These are phyloP conservation scores for Aplocera efformata DNA, from an alignment of 2,888 invertebrate genomes.

Conservation along the genomic window DNA sequence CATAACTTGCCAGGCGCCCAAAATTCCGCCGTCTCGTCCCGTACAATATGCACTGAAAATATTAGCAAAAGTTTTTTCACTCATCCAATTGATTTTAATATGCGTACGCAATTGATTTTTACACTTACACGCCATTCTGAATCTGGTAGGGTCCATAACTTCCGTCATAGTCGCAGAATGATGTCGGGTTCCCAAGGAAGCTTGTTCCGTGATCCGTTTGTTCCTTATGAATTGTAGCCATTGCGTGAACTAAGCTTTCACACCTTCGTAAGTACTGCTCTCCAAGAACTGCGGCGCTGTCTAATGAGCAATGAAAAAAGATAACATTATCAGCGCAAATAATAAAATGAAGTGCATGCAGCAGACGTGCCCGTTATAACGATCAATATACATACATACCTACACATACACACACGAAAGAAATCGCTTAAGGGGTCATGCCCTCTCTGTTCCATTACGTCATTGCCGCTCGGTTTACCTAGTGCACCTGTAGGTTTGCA, in stretches of 20 bases:
- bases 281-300: slow-evolving; percentile 64
- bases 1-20: slow-evolving; percentile 75
- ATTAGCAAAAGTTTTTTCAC: background rate
- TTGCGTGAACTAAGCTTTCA: slow-evolving; percentile 82
- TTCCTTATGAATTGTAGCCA: slow-evolving; percentile 70
- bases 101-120: background rate
- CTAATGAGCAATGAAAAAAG: slow-evolving; percentile 45
- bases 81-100: background rate
- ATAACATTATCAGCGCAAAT: slow-evolving; percentile 7
- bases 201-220: slow-evolving; percentile 81
- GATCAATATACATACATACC: slow-evolving; percentile 38
- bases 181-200: slow-evolving; percentile 70
- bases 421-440: slow-evolving; percentile 36
- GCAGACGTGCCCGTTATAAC: slow-evolving; percentile 10
- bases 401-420: too few species aligned
- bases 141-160: slow-evolving; percentile 81
- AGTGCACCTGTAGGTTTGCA: slow-evolving; percentile 31
- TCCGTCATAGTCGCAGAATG: slow-evolving; percentile 84
- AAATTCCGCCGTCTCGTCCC: slow-evolving; percentile 78
- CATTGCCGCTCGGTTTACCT: slow-evolving; percentile 29
- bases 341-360: slow-evolving; percentile 10
- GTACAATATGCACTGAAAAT: slow-evolving; percentile 80
- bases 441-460: slow-evolving; percentile 45
- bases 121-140: slow-evolving; percentile 76
- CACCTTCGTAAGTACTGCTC: slow-evolving; percentile 83